phyloP scores from a whole-genome alignment of 1,140 invertebrate species.

The Nixonia krombeini region DNA sequence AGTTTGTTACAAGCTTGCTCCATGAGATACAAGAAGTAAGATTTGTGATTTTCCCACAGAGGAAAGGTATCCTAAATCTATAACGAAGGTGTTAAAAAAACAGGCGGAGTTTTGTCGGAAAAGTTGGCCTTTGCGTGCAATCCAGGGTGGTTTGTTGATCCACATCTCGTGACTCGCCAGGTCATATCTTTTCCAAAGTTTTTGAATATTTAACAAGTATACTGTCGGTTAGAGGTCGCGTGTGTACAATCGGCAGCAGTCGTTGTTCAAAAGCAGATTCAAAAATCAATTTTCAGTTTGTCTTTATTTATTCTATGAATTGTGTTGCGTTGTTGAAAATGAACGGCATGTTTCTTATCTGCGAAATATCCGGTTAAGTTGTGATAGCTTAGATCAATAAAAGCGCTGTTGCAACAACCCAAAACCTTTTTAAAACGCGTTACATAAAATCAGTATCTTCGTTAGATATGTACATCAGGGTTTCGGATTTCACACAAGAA shows the following conservation, averaged over 20 bases:
- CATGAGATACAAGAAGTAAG: background rate
- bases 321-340: no score
- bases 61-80: constrained; percentile 4
- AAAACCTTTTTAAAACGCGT: no score
- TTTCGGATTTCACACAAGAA: background rate
- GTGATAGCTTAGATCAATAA: no score
- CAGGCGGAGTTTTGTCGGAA: constrained; percentile 9
- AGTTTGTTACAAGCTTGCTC: background rate
- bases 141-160: constrained; percentile 22
- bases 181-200: constrained; percentile 9
- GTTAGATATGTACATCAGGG: background rate
- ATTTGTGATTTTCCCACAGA: constrained; percentile 11
- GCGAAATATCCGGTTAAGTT: no score
- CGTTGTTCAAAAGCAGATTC: no score
- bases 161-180: constrained; percentile 9
- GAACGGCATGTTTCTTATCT: no score
- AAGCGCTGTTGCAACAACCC: no score
- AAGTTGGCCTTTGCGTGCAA: constrained; percentile 9
- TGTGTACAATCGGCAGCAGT: constrained; percentile 4
- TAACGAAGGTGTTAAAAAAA: constrained; percentile 31
- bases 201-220: constrained; percentile 34
- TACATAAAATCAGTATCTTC: background rate
- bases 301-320: no score
- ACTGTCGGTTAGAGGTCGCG: no score
- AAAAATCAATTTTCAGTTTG: no score